Evolutionary conservation across 2,888 invertebrate genomes (phyloP).

Genomic region (Amaurobius ferox): DNA sequence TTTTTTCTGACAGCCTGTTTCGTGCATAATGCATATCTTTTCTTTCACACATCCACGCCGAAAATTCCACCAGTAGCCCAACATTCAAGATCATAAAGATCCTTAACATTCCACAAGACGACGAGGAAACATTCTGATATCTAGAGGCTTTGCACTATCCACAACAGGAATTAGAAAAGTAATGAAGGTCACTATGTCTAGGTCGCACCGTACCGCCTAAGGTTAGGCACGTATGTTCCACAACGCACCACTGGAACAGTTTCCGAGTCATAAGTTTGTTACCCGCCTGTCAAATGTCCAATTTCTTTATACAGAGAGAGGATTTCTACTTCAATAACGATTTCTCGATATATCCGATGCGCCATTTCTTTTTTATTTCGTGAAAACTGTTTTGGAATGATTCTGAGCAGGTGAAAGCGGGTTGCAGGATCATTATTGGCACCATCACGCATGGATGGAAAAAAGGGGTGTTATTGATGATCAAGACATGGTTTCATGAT

Average conservation of each 20-base stretch:
- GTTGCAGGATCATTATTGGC: no score
- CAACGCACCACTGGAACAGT: background rate
- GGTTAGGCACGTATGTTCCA: background rate
- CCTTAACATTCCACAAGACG: no score
- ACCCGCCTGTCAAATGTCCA: background rate
- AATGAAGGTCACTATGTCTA: conserved; percentile 12
- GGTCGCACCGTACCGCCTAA: background rate
- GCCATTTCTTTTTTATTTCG: no score
- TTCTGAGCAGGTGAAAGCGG: background rate
- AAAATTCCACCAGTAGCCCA: no score
- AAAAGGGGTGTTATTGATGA: background rate
- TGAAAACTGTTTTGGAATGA: no score
- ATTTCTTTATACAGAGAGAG: no score
- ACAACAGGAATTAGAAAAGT: background rate
- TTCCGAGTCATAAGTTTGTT: background rate
- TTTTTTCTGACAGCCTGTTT: no score
- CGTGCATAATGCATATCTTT: no score
- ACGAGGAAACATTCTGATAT: background rate
- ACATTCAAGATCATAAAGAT: no score
- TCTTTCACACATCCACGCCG: no score
- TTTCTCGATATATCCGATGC: no score
- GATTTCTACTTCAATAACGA: no score
- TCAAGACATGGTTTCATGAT: background rate
- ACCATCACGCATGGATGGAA: background rate
- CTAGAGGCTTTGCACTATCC: background rate